Evolutionary conservation across 2,888 invertebrate species (phyloP).

Genomic region (Tyria jacobaeae): DNA sequence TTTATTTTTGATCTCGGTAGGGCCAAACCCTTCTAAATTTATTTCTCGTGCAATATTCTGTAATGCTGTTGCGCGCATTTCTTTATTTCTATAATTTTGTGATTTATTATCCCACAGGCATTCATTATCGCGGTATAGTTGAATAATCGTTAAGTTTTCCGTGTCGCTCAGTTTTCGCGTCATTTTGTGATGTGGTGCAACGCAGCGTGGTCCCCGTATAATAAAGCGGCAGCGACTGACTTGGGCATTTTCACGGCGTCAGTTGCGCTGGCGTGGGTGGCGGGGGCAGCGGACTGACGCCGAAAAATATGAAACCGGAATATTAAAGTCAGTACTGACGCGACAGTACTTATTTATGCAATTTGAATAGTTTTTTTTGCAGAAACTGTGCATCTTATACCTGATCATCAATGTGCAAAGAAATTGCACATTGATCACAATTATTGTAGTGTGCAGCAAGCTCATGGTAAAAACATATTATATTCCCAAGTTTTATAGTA

Average conservation of each 20-base stretch:
- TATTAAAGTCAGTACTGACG: conserved; percentile 5
- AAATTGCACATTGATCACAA: too few species aligned
- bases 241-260: conserved; percentile 15
- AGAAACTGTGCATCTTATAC: too few species aligned
- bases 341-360: conserved; percentile 4
- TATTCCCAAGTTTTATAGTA: too few species aligned
- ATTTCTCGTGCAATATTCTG: conserved; percentile 6
- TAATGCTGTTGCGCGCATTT: conserved; percentile 6
- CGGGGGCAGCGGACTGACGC: conserved; percentile 10
- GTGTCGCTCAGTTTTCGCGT: too few species aligned
- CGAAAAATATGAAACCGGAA: conserved; percentile 12
- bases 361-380: too few species aligned
- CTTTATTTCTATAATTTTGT: conserved; percentile 8
- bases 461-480: too few species aligned
- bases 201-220: conserved; percentile 10
- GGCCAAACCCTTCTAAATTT: conserved; percentile 8
- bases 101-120: conserved; percentile 19
- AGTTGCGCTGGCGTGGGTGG: conserved; percentile 17
- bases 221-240: conserved; percentile 17
- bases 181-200: too few species aligned
- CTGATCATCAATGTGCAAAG: too few species aligned
- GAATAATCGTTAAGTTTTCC: conserved; percentile 10
- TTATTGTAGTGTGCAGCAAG: too few species aligned
- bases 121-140: conserved; percentile 19
- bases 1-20: conserved; percentile 3